phyloP scores from a whole-genome alignment of 2,888 invertebrate species.

The Malacosoma neustria region DNA sequence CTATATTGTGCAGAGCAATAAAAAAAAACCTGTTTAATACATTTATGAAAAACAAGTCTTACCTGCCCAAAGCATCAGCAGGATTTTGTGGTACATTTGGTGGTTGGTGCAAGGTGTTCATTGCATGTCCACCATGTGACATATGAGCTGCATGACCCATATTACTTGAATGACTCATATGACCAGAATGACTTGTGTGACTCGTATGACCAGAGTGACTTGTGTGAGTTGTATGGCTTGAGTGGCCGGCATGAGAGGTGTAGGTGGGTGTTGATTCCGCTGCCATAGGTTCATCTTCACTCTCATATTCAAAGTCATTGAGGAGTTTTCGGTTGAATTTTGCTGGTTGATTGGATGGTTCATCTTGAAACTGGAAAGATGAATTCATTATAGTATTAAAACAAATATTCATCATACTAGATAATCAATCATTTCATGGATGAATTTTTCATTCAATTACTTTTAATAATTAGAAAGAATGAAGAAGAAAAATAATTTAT shows the following conservation, averaged over 20 bases:
- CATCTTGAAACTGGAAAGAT: constrained; percentile 59
- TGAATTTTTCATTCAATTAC: too few species aligned
- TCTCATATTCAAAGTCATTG: constrained; percentile 90
- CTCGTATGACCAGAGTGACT: constrained; percentile 11
- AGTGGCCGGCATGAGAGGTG: constrained; percentile 21
- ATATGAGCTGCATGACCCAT: constrained; percentile 10
- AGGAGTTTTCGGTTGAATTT: constrained; percentile 90
- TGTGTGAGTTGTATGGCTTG: constrained; percentile 13
- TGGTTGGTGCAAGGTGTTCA: background rate
- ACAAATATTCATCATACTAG: too few species aligned
- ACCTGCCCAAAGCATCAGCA: constrained; percentile 60
- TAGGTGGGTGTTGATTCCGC: constrained; percentile 30
- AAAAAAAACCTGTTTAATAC: too few species aligned
- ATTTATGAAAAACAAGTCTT: too few species aligned
- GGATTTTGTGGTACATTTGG: constrained; percentile 23
- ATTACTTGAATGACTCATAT: constrained; percentile 3
- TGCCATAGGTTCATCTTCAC: constrained; percentile 85
- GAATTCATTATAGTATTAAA: too few species aligned
- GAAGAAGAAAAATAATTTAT: background rate
- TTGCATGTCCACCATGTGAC: constrained; percentile 5
- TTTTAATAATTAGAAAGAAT: too few species aligned
- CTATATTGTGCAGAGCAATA: too few species aligned
- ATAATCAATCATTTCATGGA: too few species aligned
- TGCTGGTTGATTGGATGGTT: constrained; percentile 49
- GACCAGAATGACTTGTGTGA: constrained; percentile 7